Conservation (phyloP, 2,888 invertebrate genomes). For the Cataglyphis altisquamis region DNA sequence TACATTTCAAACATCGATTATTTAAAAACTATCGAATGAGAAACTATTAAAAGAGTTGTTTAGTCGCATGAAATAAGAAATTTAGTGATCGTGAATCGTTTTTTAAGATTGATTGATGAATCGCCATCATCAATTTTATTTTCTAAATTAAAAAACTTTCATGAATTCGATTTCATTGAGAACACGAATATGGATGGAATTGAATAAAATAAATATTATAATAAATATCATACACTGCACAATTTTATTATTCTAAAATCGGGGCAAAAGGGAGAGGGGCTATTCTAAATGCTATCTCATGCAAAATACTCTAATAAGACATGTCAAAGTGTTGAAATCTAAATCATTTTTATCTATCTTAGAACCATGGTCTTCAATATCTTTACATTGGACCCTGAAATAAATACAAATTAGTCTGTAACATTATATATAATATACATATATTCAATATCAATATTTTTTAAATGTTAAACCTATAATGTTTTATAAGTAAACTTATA, state of each 20-base stretch:
- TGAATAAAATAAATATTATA: not conserved
- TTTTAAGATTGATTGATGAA: slow-evolving; percentile 35
- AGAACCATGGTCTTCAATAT: not conserved
- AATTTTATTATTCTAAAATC: slow-evolving; percentile 24
- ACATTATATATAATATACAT: not conserved
- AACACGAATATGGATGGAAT: not conserved
- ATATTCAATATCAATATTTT: not conserved
- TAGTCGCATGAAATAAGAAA: not conserved
- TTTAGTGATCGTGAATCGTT: not conserved
- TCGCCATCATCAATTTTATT: slow-evolving; percentile 38
- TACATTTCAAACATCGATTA: slow-evolving; percentile 1
- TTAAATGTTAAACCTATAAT: too few species aligned
- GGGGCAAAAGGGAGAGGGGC: not conserved
- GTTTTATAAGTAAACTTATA: too few species aligned
- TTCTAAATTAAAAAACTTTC: not conserved
- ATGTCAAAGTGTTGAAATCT: not conserved
- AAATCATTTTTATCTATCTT: not conserved
- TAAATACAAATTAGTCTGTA: slow-evolving; percentile 17
- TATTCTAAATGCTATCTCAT: not conserved
- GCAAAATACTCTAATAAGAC: not conserved
- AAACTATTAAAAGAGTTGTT: not conserved
- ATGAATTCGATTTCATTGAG: not conserved
- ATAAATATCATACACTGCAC: not conserved
- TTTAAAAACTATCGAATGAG: not conserved
- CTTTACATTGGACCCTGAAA: not conserved